phyloP scores from a whole-genome alignment of 2,113 vertebrate genomes.

The Anolis sagrei region DNA sequence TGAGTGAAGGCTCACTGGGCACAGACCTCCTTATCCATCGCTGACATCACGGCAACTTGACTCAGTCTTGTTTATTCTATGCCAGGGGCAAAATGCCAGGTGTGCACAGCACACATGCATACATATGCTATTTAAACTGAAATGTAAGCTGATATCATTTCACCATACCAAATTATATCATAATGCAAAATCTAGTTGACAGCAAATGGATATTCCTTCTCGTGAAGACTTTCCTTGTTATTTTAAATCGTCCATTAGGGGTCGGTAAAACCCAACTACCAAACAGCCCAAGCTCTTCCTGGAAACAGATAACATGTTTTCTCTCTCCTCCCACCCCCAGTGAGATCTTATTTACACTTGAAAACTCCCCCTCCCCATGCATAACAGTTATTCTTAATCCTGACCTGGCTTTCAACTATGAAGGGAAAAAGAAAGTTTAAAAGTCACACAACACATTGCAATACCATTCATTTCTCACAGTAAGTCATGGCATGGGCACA shows the following conservation, averaged over 20 bases:
- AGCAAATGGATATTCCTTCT: neutral
- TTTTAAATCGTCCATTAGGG: conserved; percentile 43
- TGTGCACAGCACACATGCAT: neutral
- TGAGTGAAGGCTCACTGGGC: no score
- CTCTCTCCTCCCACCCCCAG: neutral
- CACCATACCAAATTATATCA: neutral
- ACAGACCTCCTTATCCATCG: no score
- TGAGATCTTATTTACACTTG: conserved; percentile 2
- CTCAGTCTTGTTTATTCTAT: neutral
- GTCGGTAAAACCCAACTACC: conserved; percentile 33
- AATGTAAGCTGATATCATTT: neutral
- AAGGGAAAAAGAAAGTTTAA: neutral
- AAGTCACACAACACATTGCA: neutral
- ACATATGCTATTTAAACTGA: neutral
- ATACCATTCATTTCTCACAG: neutral
- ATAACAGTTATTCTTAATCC: neutral
- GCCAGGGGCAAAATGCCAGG: neutral
- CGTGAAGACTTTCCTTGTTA: neutral
- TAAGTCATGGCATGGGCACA: neutral
- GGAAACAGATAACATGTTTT: neutral
- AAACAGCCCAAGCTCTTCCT: neutral
- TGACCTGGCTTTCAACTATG: neutral
- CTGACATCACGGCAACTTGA: no score
- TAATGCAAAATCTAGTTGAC: neutral
- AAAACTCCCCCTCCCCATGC: neutral